Conservation (phyloP, 2,888 invertebrate species). For the Germaria angustata region DNA sequence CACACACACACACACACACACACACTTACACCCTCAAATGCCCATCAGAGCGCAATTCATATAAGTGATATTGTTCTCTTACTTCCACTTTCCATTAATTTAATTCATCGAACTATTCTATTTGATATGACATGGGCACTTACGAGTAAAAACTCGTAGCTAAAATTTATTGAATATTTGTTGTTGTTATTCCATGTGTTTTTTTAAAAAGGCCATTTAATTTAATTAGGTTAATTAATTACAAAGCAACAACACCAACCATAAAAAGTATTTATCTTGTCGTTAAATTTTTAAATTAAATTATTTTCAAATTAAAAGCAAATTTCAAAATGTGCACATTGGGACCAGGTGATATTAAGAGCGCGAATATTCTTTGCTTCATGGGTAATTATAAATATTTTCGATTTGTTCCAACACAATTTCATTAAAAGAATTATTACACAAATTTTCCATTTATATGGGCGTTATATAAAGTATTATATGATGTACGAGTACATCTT, state of each 20-base stretch:
- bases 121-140: background rate
- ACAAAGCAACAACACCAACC: slow-evolving; percentile 13
- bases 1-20: background rate
- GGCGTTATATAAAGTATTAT: too few relatives aligned
- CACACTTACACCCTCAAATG: too few relatives aligned
- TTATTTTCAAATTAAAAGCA: slow-evolving; percentile 3
- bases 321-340: background rate
- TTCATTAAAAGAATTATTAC: background rate
- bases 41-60: too few relatives aligned
- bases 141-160: background rate
- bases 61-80: too few relatives aligned
- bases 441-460: too few relatives aligned
- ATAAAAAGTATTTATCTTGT: background rate
- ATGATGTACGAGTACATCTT: too few relatives aligned
- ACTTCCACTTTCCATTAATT: background rate
- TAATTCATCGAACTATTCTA: background rate
- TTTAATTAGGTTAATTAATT: slow-evolving; percentile 68
- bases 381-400: too few relatives aligned
- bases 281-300: slow-evolving; percentile 20
- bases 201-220: slow-evolving; percentile 41
- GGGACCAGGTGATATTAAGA: too few relatives aligned
- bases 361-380: too few relatives aligned
- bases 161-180: background rate
- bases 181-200: background rate
- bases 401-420: too few relatives aligned